Evolutionary conservation across 2,113 vertebrate species (phyloP), one percentile per base, ranked within the genome.

Genomic region (Ceratotherium simum): DNA sequence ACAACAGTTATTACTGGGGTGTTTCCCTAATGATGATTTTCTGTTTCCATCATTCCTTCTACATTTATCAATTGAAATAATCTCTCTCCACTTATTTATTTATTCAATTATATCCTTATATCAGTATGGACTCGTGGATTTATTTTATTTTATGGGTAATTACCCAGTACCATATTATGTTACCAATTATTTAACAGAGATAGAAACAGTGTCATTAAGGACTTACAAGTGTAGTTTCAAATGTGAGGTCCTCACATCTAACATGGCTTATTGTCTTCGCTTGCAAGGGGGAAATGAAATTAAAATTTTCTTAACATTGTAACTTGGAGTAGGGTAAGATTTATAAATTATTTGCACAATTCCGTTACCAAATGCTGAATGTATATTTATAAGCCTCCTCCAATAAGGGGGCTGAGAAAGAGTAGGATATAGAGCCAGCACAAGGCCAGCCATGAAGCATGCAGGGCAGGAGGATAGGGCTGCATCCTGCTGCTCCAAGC

Each of bases 171-270:
- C 21, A 27, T 79, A 60, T 88, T 79, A 70, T 83, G 25, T 78
- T 97, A 72, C 8, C 60, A 93, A 20, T 86, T 96, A 86, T 62
- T 91, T 84, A 93, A 54, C 1, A 69, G 86, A 80, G 36, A 51
- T 14, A 64, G 39, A 60, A 79, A 86, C 3, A 81, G 14, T 89
- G 73, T 73, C 84, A 75, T 56, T 89, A 81, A 81, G 18, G 75
- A 93, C 67, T 80, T 81, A 62, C 8, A 70, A 39, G 33, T 17
- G 23, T 80, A 72, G 10, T 75, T 92, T 95, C 87, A 85, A 56
- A 85, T 75, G 14, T 79, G 60, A 85, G 10, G 23, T 73, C 18
- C 20, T 13, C 3, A 79, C 29, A 84, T 94, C 62, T 90, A 90
- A 93, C 17, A 46, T 62, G 16, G 16, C 36, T 87, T 84, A 56